A percentile compares a stretch with the other conserved stretches of the same genome.
These are phyloP conservation scores for Rhadina sibilatrix DNA, from an alignment of 2,113 vertebrate species.

Conservation along the genomic window DNA sequence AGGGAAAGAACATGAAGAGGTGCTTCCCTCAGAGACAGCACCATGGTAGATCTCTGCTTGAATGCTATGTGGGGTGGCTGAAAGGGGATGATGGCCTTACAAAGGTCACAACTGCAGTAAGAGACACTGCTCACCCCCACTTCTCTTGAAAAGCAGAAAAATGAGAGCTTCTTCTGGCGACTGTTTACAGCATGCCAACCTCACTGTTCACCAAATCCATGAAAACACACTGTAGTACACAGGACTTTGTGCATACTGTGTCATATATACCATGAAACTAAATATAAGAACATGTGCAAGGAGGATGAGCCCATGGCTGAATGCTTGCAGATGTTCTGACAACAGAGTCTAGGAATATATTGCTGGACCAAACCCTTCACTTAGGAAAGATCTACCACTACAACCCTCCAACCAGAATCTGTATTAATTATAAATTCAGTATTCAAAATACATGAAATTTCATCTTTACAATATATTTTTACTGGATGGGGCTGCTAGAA, in stretches of 20 bases:
- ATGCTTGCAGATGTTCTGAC: not conserved
- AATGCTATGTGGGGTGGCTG: not conserved
- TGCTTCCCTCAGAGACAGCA: not conserved
- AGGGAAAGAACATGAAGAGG: not conserved
- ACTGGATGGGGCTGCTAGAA: not conserved
- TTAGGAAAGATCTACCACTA: not conserved
- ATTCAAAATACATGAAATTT: not conserved
- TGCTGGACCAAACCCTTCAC: not conserved
- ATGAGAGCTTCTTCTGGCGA: not conserved
- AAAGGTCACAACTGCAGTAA: not conserved
- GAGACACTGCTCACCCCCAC: rapidly evolving
- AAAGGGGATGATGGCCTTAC: not conserved
- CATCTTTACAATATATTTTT: not conserved
- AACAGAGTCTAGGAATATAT: not conserved
- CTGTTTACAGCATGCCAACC: not conserved
- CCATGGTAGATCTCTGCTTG: not conserved
- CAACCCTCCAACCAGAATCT: not conserved
- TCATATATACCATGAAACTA: not conserved
- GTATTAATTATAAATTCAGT: not conserved
- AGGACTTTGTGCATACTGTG: not conserved
- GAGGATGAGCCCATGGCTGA: not conserved
- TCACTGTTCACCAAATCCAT: not conserved
- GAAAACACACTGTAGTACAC: not conserved
- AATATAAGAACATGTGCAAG: not conserved
- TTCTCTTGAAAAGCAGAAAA: not conserved